A percentile compares a stretch with the other conserved stretches of the same genome.
phyloP scores from a whole-genome alignment of 2,113 vertebrate genomes.

The Hystrix brachyura region DNA sequence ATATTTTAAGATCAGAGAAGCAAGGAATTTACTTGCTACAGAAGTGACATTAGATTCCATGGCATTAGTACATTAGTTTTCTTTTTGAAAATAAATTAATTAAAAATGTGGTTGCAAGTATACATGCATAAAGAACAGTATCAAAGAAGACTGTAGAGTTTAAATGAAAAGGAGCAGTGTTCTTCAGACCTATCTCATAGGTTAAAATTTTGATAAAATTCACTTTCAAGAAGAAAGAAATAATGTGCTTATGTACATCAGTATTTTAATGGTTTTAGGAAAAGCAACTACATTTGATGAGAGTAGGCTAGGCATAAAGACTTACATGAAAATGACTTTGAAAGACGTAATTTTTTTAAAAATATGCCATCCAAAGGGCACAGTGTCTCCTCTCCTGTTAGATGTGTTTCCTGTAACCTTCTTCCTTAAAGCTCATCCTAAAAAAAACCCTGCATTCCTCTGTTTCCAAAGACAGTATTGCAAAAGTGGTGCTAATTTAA shows the following conservation, averaged over 20 bases:
- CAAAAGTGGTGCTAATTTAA: conserved; percentile 72
- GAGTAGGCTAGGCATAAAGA: not conserved
- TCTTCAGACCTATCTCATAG: not conserved
- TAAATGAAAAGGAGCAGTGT: not conserved
- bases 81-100: conserved; percentile 22
- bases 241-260: not conserved
- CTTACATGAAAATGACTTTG: not conserved
- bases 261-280: not conserved
- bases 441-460: conserved; percentile 33
- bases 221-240: conserved; percentile 26
- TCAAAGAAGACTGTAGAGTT: not conserved
- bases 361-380: not conserved
- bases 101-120: not conserved
- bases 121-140: not conserved
- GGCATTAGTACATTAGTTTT: conserved; percentile 43
- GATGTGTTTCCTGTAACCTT: conserved; percentile 39
- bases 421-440: conserved; percentile 14
- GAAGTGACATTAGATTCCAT: not conserved
- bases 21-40: not conserved
- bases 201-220: conserved; percentile 36
- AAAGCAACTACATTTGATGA: not conserved
- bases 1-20: conserved; percentile 24
- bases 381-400: not conserved
- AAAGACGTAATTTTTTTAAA: not conserved
- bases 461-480: conserved; percentile 40